Percentiles rank a stretch among this genome's conserved stretches.
Conservation (phyloP, 2,113 vertebrate species). For the Mirza zaza region DNA sequence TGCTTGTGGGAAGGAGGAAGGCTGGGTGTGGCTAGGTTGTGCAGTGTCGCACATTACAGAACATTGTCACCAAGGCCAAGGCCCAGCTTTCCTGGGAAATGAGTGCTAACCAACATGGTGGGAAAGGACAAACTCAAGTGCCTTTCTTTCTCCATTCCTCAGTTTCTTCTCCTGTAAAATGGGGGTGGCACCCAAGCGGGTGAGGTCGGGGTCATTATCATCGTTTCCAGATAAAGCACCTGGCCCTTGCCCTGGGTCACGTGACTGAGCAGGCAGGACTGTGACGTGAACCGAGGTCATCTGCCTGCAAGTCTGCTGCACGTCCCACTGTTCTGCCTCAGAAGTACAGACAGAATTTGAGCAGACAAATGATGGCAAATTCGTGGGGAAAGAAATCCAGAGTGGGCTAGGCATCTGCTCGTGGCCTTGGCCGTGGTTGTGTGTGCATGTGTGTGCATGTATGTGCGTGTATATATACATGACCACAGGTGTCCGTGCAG, state of each 20-base stretch:
- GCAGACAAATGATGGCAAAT: not conserved
- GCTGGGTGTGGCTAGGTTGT: not conserved
- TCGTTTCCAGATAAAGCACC: not conserved
- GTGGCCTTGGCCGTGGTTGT: accelerated
- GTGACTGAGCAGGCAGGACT: not conserved
- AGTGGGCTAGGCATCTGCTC: not conserved
- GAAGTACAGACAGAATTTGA: not conserved
- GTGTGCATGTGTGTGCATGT: not conserved
- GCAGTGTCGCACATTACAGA: accelerated
- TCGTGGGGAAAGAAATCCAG: not conserved
- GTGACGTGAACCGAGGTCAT: not conserved
- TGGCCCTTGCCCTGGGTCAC: not conserved
- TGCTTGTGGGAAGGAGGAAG: not conserved
- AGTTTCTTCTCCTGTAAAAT: not conserved
- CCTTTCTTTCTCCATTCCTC: not conserved
- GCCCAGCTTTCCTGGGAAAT: no score
- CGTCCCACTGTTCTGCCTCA: not conserved
- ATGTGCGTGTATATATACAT: not conserved
- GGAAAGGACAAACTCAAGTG: not conserved
- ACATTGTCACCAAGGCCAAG: no score
- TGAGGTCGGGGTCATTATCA: not conserved
- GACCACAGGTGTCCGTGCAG: not conserved
- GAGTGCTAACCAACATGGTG: not conserved
- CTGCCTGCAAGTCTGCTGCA: not conserved
- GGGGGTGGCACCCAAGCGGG: not conserved